Evolutionary conservation across 37 sponge, comb jelly and placozoan genomes (phyloP).

Genomic region (Chondrosia reniformis): DNA sequence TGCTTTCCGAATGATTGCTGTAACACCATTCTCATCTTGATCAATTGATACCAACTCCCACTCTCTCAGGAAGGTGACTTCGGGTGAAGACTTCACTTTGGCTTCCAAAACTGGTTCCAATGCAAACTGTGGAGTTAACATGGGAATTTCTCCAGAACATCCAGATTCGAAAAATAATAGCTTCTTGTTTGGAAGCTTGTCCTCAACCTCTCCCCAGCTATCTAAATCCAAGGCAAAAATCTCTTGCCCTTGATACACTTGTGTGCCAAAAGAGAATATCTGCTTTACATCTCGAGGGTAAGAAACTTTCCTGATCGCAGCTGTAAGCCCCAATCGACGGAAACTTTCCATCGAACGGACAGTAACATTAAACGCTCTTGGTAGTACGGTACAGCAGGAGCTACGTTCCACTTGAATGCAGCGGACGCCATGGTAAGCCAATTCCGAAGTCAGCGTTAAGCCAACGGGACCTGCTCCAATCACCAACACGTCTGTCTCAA

Average conservation of each 20-base stretch:
- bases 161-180: slow-evolving; percentile 33
- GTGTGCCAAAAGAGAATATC: not conserved
- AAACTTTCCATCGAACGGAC: slow-evolving; percentile 69
- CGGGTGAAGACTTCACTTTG: slow-evolving; percentile 28
- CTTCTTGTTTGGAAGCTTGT: slow-evolving; percentile 5
- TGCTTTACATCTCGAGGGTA: slow-evolving; percentile 44
- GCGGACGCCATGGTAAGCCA: slow-evolving; percentile 45
- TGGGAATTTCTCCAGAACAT: slow-evolving; percentile 1
- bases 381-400: slow-evolving; percentile 20
- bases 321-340: slow-evolving; percentile 51
- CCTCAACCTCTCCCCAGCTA: slow-evolving; percentile 55
- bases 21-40: slow-evolving; percentile 60
- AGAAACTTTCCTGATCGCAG: slow-evolving; percentile 25
- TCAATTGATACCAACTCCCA: slow-evolving; percentile 23
- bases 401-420: slow-evolving; percentile 58
- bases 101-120: slow-evolving; percentile 58
- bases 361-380: slow-evolving; percentile 49
- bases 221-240: slow-evolving; percentile 17
- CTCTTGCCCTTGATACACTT: not conserved
- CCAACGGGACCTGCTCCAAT: slow-evolving; percentile 73
- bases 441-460: slow-evolving; percentile 46
- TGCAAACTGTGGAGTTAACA: slow-evolving; percentile 52
- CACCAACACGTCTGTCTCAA: slow-evolving; percentile 38
- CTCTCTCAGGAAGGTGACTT: slow-evolving; percentile 40
- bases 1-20: not conserved